These are phyloP conservation scores for Noctua janthe DNA, from an alignment of 2,888 invertebrate species.

Conservation along the genomic window DNA sequence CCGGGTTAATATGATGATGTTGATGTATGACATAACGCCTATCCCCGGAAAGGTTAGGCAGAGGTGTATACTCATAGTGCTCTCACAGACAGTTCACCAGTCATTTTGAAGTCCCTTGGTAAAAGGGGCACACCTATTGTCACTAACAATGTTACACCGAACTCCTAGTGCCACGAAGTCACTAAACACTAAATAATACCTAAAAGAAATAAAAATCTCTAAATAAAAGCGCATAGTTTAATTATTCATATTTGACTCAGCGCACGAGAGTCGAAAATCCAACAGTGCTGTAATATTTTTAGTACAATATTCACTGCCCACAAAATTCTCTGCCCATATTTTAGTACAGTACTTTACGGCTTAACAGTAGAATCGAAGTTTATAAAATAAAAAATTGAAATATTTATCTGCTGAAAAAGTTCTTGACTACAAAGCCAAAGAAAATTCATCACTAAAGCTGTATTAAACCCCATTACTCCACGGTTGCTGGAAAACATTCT, in stretches of 20 bases:
- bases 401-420: not conserved
- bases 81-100: not conserved
- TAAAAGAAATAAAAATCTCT: not conserved
- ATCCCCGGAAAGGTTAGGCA: not conserved
- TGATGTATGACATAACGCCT: not conserved
- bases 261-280: not conserved
- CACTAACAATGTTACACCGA: not conserved
- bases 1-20: not conserved
- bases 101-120: not conserved
- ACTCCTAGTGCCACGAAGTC: not conserved
- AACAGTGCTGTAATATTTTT: not conserved
- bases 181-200: not conserved
- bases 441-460: slow-evolving; percentile 16
- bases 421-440: not conserved
- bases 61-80: not conserved
- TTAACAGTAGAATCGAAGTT: not conserved
- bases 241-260: not conserved
- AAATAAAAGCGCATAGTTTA: not conserved
- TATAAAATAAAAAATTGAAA: not conserved
- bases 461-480: slow-evolving; percentile 1
- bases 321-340: not conserved
- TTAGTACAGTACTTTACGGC: not conserved
- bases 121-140: not conserved
- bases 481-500: slow-evolving; percentile 20
- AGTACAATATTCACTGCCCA: not conserved